Evolutionary conservation across 2,113 vertebrate species (phyloP), one percentile per base, ranked within the genome.

Genomic region (Rhabdomys dilectus): DNA sequence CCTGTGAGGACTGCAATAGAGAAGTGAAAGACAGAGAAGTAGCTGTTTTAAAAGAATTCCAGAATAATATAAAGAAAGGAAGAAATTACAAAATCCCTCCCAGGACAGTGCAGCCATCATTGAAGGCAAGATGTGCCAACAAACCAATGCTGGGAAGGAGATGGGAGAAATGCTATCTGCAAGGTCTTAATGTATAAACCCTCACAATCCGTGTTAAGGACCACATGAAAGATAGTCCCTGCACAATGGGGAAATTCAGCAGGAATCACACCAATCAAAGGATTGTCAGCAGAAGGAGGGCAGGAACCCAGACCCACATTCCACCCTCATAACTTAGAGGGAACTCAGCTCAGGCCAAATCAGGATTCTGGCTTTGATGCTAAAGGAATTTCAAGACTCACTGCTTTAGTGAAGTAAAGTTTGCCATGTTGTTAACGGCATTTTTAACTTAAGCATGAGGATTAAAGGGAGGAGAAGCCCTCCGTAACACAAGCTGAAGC

Each of bases 61-160:
- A 96, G 42, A 81, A 84, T 75, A 86, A 91, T 78, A 39, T 34
- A 29, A 80, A 95, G 87, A 75, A 81, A 62, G 17, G 36, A 78
- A 31, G 42, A 26, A 53, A 36, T 51, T 51, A 89, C 42, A 85
- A 91, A 94, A 56, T 42, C 21, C 4, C 12, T 75, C 68, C 31
- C 60, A 81, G 17, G 82, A 60, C 5, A 31, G 42, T 15, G 19
- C 2, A 60, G 22, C 53, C 36, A 75, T 45, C 88, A 16, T 78
- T 60, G 51, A 45, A 77, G 73, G 45, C 39, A 88, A 91, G 51
- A 76, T 34, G 45, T 13, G 51, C 31, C 21, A 93, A 42, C 24
- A 39, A 48, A 91, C 81, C 3, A 45, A 42, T 22, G 34, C 6
- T 3, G 58, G 45, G 76, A 2, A 13, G 51, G 36, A n/a, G 70